Conservation (phyloP, 1,140 invertebrate species). For the Formica selysi region DNA sequence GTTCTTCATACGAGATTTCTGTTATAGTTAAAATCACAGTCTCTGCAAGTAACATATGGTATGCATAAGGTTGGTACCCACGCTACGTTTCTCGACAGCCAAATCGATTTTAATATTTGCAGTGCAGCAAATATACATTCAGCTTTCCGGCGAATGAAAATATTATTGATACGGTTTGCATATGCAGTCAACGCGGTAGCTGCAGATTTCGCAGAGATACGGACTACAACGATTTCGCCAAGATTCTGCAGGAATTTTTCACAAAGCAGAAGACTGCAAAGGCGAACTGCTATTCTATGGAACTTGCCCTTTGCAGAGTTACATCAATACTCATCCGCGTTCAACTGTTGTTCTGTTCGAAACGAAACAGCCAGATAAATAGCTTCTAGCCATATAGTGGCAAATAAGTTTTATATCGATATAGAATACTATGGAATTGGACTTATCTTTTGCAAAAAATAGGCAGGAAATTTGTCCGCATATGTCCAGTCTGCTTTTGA, state of each 20-base stretch:
- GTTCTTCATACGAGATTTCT: neutral
- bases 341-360: slow-evolving; percentile 46
- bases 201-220: slow-evolving; percentile 24
- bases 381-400: neutral
- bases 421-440: slow-evolving; percentile 9
- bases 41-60: neutral
- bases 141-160: slow-evolving; percentile 39
- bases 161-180: slow-evolving; percentile 56
- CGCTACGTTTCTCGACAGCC: neutral
- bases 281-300: neutral
- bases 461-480: neutral
- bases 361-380: slow-evolving; percentile 35
- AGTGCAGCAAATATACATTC: slow-evolving; percentile 2
- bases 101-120: slow-evolving; percentile 61
- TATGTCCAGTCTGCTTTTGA: neutral
- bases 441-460: slow-evolving; percentile 41
- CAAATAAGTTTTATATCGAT: slow-evolving; percentile 32
- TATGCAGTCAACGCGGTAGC: slow-evolving; percentile 1
- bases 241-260: slow-evolving; percentile 30
- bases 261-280: slow-evolving; percentile 40
- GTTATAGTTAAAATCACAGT: slow-evolving; percentile 22
- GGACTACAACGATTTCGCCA: neutral
- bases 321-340: slow-evolving; percentile 26
- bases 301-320: slow-evolving; percentile 35
- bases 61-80: slow-evolving; percentile 15